Evolutionary conservation across 2,797 vertebrate species (phyloP), one percentile per base, ranked within the genome.

Genomic region (Meriones psammophilus): DNA sequence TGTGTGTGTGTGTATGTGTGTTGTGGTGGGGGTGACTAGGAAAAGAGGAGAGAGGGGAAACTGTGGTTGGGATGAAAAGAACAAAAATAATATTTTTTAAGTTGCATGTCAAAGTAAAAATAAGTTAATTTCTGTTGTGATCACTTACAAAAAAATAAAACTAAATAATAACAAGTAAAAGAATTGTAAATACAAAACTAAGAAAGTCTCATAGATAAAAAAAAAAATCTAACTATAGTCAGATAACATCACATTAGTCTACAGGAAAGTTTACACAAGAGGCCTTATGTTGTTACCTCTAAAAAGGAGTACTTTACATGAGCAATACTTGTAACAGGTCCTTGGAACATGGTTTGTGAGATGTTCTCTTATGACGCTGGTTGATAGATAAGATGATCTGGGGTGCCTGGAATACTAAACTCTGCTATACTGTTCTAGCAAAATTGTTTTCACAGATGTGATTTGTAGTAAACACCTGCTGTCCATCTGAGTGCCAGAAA

Each of bases 401-500:
- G 22, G 83, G 33, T 80, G 71, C 66, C 86, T 80, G 8, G 28
- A 88, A 96, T 36, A 71, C 13, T 88, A 28, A 94, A 96, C 84
- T 90, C 30, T 80, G 66, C 73, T 80, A 17, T 68, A 80, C 4
- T 42, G 39, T 24, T 46, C 30, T 85, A 33, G 77, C 36, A 90
- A 89, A 50, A 74, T 46, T 79, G 30, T 73, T 92, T 91, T 64
- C 88, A 74, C 39, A 88, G 92, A 92, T 94, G 9, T 58, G 71
- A 96, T 90, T 88, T 88, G 93, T 58, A 83, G 64, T 78, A 42
- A 89, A 90, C 33, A 81, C n/a, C 76, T 92, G 58, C 60, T 96
- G 92, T 95, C 91, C 71, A 93, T 93, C 62, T 84, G 36, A 78
- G 39, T 56, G 60, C 86, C 80, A 93, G n/a, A 93, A 96, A 93